These are phyloP conservation scores for Pyrgilauda ruficollis DNA, from an alignment of 2,113 vertebrate genomes.

Conservation along the genomic window DNA sequence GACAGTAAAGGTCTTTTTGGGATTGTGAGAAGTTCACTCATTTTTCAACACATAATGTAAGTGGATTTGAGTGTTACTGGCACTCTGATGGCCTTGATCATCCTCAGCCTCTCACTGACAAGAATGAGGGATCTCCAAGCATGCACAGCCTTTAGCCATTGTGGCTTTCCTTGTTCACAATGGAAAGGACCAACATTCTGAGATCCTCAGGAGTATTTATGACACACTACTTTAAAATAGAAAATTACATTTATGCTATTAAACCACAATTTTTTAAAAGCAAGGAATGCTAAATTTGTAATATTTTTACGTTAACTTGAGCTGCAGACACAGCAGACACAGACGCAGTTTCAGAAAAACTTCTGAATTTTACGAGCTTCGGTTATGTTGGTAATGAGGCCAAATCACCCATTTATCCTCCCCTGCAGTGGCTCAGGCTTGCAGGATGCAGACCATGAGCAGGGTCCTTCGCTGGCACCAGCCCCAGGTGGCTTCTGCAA, in stretches of 20 bases:
- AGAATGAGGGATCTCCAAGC: not conserved
- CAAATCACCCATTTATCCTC: not conserved
- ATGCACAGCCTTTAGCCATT: not conserved
- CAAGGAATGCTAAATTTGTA: not conserved
- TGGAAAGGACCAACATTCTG: not conserved
- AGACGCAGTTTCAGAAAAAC: no score
- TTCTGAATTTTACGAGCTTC: not conserved
- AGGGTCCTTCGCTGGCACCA: not conserved
- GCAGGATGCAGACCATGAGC: not conserved
- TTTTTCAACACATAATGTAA: not conserved
- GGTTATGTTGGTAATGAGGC: not conserved
- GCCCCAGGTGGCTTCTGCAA: not conserved
- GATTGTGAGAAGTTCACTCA: not conserved
- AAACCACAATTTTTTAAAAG: not conserved
- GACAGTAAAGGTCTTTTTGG: not conserved
- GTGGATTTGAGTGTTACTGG: not conserved
- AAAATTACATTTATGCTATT: not conserved
- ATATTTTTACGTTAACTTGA: not conserved
- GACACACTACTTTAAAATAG: not conserved
- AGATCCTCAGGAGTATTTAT: not conserved
- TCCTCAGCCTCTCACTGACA: not conserved
- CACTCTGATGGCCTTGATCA: not conserved
- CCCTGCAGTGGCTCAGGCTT: not conserved
- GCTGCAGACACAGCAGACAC: not conserved
- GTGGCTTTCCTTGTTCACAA: not conserved